Percentiles rank a stretch among this genome's conserved stretches.
Evolutionary conservation across 2,888 invertebrate genomes (phyloP).

Genomic region (Brachyptera risi): DNA sequence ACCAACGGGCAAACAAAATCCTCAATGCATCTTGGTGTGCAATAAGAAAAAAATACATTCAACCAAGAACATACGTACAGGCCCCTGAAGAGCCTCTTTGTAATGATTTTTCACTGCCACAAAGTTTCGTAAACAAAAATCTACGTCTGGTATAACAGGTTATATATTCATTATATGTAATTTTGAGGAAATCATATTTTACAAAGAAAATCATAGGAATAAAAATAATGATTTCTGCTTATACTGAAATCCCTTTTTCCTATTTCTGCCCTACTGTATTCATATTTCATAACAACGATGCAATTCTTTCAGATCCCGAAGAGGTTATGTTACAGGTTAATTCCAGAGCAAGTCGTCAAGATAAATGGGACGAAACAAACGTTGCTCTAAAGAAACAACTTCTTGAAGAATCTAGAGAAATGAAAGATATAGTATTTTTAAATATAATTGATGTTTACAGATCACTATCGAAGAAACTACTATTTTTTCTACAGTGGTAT

Average conservation of each 20-base stretch:
- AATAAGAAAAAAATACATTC: no score
- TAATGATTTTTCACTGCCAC: no score
- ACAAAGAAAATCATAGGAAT: no score
- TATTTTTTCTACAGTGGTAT: constrained; percentile 35
- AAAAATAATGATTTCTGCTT: neutral
- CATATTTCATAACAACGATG: neutral
- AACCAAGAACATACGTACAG: no score
- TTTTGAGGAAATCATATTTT: no score
- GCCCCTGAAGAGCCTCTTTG: no score
- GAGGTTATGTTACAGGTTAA: constrained; percentile 22
- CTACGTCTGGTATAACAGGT: no score
- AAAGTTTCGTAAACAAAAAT: no score
- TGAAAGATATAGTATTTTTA: constrained; percentile 35
- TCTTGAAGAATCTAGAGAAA: constrained; percentile 30
- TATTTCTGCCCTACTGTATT: neutral
- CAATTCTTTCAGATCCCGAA: constrained; percentile 18
- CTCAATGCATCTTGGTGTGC: no score
- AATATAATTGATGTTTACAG: constrained; percentile 36
- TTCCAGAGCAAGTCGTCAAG: constrained; percentile 23
- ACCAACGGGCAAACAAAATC: no score
- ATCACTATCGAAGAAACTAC: constrained; percentile 35
- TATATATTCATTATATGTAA: no score
- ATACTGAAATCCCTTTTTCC: neutral
- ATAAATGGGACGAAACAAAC: constrained; percentile 30
- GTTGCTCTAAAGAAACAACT: constrained; percentile 30